Evolutionary conservation across 23 tunicate genomes (phyloP).

Genomic region (Halocynthia roretzi): DNA sequence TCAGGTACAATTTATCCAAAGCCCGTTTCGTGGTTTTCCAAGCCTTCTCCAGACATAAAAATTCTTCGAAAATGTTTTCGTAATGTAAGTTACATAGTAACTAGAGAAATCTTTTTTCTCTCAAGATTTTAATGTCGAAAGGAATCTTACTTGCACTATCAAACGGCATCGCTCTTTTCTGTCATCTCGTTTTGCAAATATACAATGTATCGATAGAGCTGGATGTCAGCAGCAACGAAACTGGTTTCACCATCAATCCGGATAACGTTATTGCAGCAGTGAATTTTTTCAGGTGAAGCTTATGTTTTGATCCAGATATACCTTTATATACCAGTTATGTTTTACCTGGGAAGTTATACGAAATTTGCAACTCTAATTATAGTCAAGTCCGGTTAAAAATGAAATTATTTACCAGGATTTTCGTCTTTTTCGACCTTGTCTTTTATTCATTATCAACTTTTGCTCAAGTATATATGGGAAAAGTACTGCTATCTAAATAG

Average conservation of each 20-base stretch:
- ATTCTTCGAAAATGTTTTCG: no score
- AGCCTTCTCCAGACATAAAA: no score
- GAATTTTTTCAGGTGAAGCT: conserved; percentile 13
- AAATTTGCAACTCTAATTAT: no score
- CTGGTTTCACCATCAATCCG: conserved; percentile 5
- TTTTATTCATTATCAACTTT: no score
- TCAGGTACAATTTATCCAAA: no score
- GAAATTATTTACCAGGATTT: no score
- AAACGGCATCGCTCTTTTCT: conserved; percentile 8
- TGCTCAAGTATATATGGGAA: no score
- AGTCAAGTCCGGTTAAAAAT: no score
- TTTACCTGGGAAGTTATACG: background rate
- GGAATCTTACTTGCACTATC: background rate
- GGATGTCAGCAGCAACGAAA: no score
- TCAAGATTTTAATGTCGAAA: conserved; percentile 2
- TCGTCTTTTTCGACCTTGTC: no score
- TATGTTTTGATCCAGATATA: background rate
- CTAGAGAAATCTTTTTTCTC: background rate
- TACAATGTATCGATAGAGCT: background rate
- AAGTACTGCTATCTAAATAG: no score
- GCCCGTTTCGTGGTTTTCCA: no score
- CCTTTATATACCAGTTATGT: background rate
- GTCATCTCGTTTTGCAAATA: conserved; percentile 2
- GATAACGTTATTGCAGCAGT: conserved; percentile 11
- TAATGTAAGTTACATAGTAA: background rate